Conservation (phyloP, 2,113 vertebrate genomes). For the Oreochromis niloticus region DNA sequence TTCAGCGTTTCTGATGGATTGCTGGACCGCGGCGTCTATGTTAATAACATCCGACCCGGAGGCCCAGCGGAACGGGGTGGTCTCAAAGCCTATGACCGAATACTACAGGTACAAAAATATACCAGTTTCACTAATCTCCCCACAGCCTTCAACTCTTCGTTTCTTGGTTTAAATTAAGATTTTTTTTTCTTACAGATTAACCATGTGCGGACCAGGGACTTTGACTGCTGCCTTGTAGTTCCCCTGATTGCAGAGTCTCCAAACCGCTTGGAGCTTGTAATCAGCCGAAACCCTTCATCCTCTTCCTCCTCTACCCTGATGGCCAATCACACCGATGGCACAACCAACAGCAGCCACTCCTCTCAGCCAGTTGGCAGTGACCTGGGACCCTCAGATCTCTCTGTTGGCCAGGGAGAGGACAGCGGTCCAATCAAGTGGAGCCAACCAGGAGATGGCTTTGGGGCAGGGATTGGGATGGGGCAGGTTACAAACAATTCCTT, state of each 20-base stretch:
- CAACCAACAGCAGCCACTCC: slow-evolving; percentile 31
- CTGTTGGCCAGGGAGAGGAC: slow-evolving; percentile 45
- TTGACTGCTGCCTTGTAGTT: slow-evolving; percentile 96
- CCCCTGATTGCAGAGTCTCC: slow-evolving; percentile 95
- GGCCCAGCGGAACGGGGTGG: slow-evolving; percentile 88
- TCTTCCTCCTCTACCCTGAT: slow-evolving; percentile 63
- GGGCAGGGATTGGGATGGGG: slow-evolving; percentile 50
- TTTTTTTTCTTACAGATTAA: slow-evolving; percentile 78
- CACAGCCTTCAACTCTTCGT: background rate
- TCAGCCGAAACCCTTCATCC: slow-evolving; percentile 87
- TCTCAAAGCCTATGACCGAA: slow-evolving; percentile 86
- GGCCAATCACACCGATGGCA: slow-evolving; percentile 53
- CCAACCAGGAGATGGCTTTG: slow-evolving; percentile 68
- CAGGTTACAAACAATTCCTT: slow-evolving; percentile 82
- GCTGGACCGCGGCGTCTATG: slow-evolving; percentile 92
- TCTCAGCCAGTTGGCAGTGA: slow-evolving; percentile 30
- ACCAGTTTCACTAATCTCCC: background rate
- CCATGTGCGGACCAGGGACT: slow-evolving; percentile 94
- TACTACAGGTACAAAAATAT: slow-evolving; percentile 83
- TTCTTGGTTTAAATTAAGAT: background rate
- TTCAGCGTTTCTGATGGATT: slow-evolving; percentile 96
- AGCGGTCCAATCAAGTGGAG: slow-evolving; percentile 73
- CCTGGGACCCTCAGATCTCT: slow-evolving; percentile 33
- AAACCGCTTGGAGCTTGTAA: slow-evolving; percentile 94
- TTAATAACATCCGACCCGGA: slow-evolving; percentile 88